Conservation (phyloP, 2,888 invertebrate species). For the Eustalomyia histrio region DNA sequence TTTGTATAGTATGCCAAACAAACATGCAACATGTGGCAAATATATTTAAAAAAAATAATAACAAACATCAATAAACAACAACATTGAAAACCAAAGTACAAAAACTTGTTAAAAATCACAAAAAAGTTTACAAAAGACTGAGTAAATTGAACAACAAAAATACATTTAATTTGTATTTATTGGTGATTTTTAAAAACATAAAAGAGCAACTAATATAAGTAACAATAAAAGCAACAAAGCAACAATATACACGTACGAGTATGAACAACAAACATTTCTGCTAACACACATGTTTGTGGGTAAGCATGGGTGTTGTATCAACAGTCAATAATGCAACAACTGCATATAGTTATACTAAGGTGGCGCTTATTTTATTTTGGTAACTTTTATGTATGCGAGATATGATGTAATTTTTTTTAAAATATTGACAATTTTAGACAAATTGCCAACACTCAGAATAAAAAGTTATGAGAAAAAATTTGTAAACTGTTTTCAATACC, state of each 20-base stretch:
- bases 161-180: conserved; percentile 66
- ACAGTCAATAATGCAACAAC: conserved; percentile 2
- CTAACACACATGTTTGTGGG: conserved; percentile 24
- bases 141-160: conserved; percentile 62
- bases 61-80: conserved; percentile 46
- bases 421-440: too few species aligned
- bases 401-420: too few species aligned
- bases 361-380: not conserved
- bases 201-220: conserved; percentile 58
- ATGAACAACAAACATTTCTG: not conserved
- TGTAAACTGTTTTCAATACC: too few species aligned
- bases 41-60: conserved; percentile 37
- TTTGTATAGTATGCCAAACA: not conserved
- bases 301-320: conserved; percentile 49
- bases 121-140: conserved; percentile 20
- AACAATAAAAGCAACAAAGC: conserved; percentile 13
- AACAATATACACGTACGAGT: not conserved
- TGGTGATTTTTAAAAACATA: conserved; percentile 56
- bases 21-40: conserved; percentile 47
- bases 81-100: conserved; percentile 54
- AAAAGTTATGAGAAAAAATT: too few species aligned
- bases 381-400: too few species aligned
- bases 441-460: too few species aligned
- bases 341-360: not conserved
- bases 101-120: conserved; percentile 59